Conservation (phyloP, 2,113 vertebrate species). For the Neolamprologus tretocephalus region DNA sequence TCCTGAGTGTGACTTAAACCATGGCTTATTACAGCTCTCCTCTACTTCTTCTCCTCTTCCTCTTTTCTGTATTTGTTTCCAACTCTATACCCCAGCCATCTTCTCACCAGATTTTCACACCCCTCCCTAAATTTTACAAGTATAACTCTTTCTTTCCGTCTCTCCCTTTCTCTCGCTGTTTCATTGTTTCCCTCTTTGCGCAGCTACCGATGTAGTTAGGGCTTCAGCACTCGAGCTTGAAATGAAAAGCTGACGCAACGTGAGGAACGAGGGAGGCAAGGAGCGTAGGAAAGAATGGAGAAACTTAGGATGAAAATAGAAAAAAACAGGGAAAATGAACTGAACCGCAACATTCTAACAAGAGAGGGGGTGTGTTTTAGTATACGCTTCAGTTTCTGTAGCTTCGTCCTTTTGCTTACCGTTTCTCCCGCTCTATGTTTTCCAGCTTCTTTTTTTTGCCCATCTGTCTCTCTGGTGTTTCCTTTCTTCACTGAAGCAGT, state of each 20-base stretch:
- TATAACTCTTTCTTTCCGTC: neutral
- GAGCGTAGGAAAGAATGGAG: neutral
- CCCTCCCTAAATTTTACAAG: neutral
- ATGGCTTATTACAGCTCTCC: neutral
- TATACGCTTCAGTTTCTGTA: neutral
- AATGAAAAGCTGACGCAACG: conserved; percentile 54
- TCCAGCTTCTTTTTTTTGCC: neutral
- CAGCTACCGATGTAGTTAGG: conserved; percentile 12
- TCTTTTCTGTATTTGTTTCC: neutral
- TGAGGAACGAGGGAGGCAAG: neutral
- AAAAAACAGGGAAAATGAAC: neutral
- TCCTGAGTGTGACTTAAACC: neutral
- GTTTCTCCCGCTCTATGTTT: neutral
- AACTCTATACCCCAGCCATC: neutral
- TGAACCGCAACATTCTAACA: neutral
- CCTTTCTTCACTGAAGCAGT: neutral
- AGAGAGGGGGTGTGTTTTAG: neutral
- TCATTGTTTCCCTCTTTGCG: conserved; percentile 10
- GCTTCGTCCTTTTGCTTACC: neutral
- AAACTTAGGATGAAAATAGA: neutral
- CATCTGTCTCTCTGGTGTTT: conserved; percentile 17
- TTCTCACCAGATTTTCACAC: neutral
- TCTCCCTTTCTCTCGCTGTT: neutral
- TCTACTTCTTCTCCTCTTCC: neutral
- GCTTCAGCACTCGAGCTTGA: conserved; percentile 51